Conservation (phyloP, 2,113 vertebrate species). For the Chaetops frenatus region DNA sequence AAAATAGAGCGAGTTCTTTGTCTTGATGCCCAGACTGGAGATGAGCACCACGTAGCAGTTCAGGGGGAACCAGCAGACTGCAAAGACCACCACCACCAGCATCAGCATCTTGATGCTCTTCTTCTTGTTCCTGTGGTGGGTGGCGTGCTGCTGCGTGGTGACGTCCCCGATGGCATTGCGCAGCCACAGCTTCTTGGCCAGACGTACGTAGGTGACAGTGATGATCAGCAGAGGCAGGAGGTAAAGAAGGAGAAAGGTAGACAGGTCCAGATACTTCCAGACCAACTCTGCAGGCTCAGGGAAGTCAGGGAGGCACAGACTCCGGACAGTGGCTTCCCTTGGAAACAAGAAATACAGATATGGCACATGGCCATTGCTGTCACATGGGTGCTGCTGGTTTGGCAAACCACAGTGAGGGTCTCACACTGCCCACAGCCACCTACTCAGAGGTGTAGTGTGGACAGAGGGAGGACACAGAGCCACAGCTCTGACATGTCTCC, state of each 20-base stretch:
- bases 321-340: slow-evolving; percentile 56
- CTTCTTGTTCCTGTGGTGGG: slow-evolving; percentile 60
- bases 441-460: rapidly evolving
- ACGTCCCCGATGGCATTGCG: slow-evolving; percentile 28
- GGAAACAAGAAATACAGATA: neutral
- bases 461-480: neutral
- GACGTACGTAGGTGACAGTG: neutral
- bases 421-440: neutral
- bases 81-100: slow-evolving; percentile 67
- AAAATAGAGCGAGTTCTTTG: slow-evolving; percentile 39
- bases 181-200: slow-evolving; percentile 67
- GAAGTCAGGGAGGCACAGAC: slow-evolving; percentile 61
- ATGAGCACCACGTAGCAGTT: slow-evolving; percentile 66
- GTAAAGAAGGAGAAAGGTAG: slow-evolving; percentile 64
- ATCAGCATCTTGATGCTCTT: slow-evolving; percentile 66
- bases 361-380: rapidly evolving
- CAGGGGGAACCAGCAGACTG: slow-evolving; percentile 65
- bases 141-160: slow-evolving; percentile 18
- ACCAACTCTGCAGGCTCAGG: slow-evolving; percentile 54
- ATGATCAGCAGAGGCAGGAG: slow-evolving; percentile 61
- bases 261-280: slow-evolving; percentile 65
- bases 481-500: neutral
- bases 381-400: neutral
- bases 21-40: slow-evolving; percentile 58
- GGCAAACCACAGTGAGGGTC: neutral